A percentile compares a stretch with the other conserved stretches of the same genome.
Evolutionary conservation across 1,140 invertebrate species (phyloP).

Genomic region (Hirudo medicinalis): DNA sequence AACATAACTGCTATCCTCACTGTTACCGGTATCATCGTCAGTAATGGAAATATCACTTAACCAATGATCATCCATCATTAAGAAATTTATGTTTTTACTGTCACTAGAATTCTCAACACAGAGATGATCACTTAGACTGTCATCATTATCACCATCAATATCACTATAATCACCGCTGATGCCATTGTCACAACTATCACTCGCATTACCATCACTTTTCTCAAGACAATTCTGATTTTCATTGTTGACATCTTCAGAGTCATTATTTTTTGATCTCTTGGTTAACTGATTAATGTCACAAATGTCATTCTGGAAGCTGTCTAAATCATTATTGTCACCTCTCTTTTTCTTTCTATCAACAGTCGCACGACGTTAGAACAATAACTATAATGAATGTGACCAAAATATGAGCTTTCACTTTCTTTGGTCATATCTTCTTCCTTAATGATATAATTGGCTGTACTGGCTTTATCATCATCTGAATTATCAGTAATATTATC

Average conservation of each 20-base stretch:
- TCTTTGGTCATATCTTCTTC: no score
- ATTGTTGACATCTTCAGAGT: not conserved
- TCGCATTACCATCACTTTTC: not conserved
- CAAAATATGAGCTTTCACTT: no score
- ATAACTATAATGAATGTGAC: no score
- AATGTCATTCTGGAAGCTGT: no score
- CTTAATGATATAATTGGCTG: no score
- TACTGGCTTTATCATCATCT: no score
- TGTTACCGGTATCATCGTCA: not conserved
- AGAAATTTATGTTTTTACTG: not conserved
- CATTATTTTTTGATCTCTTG: no score
- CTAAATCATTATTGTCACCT: no score
- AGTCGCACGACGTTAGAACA: no score
- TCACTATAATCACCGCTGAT: not conserved
- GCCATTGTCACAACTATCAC: not conserved
- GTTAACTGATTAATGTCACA: no score
- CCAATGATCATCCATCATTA: not conserved
- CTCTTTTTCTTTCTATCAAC: no score
- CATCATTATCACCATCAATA: not conserved
- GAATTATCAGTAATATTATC: no score
- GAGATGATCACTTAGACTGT: not conserved
- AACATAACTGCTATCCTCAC: not conserved
- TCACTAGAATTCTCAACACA: not conserved
- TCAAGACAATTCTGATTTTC: not conserved
- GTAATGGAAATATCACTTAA: not conserved